Evolutionary conservation across 2,888 invertebrate genomes (phyloP).

Genomic region (Trissolcus brochymenae): DNA sequence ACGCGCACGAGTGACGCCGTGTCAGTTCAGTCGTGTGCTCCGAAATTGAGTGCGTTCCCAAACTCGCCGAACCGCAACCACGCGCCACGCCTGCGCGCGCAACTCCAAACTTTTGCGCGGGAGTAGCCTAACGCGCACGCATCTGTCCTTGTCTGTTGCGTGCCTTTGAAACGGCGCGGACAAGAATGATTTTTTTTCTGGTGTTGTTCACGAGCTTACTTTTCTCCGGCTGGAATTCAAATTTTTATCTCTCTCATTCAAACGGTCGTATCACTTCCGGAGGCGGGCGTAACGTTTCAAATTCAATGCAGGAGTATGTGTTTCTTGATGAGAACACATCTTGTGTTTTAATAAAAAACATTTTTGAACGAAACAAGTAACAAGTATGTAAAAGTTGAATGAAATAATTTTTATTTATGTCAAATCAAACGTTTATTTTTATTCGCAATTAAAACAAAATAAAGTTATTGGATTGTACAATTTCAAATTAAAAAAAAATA

Average conservation of each 20-base stretch:
- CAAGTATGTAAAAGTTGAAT: too few relatives aligned
- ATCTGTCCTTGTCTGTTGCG: background rate
- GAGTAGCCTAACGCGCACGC: background rate
- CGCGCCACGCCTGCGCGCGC: conserved; percentile 53
- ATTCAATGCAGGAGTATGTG: too few relatives aligned
- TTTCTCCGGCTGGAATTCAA: background rate
- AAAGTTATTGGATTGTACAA: too few relatives aligned
- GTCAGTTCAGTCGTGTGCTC: conserved; percentile 25
- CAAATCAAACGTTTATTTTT: too few relatives aligned
- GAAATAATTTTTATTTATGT: too few relatives aligned
- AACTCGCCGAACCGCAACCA: conserved; percentile 53
- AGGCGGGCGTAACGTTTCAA: too few relatives aligned
- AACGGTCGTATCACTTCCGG: background rate
- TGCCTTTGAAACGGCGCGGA: background rate
- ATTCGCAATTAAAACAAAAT: too few relatives aligned
- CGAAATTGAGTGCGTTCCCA: conserved; percentile 45
- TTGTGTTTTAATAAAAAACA: too few relatives aligned
- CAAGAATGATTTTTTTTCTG: background rate
- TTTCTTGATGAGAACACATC: too few relatives aligned
- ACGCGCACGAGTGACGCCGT: conserved; percentile 59
- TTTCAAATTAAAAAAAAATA: too few relatives aligned
- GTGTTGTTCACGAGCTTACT: background rate
- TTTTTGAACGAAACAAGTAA: too few relatives aligned
- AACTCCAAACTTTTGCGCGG: background rate
- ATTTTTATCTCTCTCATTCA: background rate